phyloP scores from a whole-genome alignment of 2,888 invertebrate species.

The Bimastos eiseni region DNA sequence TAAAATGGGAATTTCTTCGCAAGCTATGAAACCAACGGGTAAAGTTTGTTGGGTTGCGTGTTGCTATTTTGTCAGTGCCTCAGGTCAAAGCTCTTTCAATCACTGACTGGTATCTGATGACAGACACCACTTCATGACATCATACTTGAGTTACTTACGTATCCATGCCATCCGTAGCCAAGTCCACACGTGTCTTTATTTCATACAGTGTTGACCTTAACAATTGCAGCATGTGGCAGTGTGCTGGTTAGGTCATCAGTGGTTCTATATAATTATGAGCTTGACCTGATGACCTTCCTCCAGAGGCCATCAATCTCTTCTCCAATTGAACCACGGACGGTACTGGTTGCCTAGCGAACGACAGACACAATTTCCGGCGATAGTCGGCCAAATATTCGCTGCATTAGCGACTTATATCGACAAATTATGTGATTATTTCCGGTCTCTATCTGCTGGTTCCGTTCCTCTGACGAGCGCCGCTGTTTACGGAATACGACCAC shows the following conservation, averaged over 20 bases:
- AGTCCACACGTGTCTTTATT: neutral
- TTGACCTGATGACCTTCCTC: neutral
- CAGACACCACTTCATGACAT: too few species aligned
- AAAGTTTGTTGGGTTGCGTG: neutral
- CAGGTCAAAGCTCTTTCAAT: neutral
- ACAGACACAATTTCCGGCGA: neutral
- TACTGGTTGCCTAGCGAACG: neutral
- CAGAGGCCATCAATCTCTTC: neutral
- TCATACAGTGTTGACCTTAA: neutral
- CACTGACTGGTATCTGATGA: too few species aligned
- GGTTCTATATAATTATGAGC: neutral
- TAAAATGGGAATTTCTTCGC: neutral
- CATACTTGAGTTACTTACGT: neutral
- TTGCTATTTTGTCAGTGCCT: neutral
- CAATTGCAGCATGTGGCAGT: too few species aligned
- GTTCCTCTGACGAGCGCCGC: neutral
- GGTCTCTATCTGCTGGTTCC: neutral
- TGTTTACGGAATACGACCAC: neutral
- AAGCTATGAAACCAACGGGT: neutral
- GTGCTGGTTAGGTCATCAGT: neutral
- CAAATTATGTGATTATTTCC: slow-evolving; percentile 5
- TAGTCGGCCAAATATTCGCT: neutral
- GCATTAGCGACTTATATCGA: neutral
- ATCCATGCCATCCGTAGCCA: neutral
- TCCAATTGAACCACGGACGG: neutral